These are phyloP conservation scores for Porphyrio hochstetteri DNA, from an alignment of 2,113 vertebrate genomes.

Conservation along the genomic window DNA sequence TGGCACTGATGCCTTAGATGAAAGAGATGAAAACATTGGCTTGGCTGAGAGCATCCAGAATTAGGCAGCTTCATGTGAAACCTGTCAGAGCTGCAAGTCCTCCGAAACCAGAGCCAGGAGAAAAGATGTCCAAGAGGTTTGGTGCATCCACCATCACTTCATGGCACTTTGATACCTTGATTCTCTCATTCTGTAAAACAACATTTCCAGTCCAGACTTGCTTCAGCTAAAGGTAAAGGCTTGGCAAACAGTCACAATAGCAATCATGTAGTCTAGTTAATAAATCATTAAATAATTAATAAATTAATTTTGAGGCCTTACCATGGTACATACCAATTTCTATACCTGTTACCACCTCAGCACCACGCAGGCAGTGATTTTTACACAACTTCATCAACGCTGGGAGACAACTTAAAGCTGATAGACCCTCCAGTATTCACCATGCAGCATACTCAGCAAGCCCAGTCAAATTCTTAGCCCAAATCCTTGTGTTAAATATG, in stretches of 20 bases:
- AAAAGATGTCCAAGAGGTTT: neutral
- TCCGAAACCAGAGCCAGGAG: neutral
- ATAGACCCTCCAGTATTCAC: neutral
- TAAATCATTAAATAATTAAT: too few species aligned
- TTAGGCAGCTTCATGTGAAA: neutral
- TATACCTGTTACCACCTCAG: neutral
- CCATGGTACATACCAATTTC: neutral
- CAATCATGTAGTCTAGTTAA: neutral
- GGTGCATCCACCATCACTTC: neutral
- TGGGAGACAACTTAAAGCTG: neutral
- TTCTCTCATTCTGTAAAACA: neutral
- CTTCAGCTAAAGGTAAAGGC: neutral
- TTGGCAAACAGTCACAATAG: neutral
- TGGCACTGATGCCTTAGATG: neutral
- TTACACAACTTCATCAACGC: neutral
- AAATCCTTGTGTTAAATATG: neutral
- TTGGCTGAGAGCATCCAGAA: neutral
- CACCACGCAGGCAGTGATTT: neutral
- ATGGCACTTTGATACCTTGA: neutral
- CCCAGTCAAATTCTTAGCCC: neutral
- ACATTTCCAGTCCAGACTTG: neutral
- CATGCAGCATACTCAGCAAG: neutral
- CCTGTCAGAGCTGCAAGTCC: neutral
- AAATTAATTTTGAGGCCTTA: neutral
- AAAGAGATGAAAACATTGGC: neutral